Percentiles rank a stretch among this genome's conserved stretches.
Evolutionary conservation across 2,797 vertebrate genomes (phyloP).

Genomic region (Bucorvus abyssinicus): DNA sequence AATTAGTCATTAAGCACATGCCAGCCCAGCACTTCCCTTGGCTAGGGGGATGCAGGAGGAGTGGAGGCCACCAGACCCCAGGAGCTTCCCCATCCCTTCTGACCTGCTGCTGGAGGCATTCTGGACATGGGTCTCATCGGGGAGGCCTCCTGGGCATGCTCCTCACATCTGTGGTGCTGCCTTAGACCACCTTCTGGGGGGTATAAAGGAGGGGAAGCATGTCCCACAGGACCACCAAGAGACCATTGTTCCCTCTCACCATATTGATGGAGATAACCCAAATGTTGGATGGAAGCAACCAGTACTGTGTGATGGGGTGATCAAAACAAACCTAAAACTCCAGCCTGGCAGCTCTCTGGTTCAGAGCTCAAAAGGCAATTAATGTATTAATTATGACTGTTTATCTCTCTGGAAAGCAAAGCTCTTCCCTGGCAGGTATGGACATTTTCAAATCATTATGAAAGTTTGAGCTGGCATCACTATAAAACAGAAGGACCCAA

Average conservation of each 20-base stretch:
- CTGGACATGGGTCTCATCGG: fast-evolving
- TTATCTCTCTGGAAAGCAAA: constrained; percentile 21
- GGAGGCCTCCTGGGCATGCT: neutral
- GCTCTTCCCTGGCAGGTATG: neutral
- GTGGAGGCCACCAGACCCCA: fast-evolving
- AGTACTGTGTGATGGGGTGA: neutral
- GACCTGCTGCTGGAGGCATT: fast-evolving
- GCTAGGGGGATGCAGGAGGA: neutral
- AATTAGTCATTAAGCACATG: neutral
- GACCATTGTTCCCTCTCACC: fast-evolving
- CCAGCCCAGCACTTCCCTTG: neutral
- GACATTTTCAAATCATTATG: neutral
- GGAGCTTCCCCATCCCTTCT: neutral
- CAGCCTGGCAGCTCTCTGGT: neutral
- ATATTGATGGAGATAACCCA: fast-evolving
- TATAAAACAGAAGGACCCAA: neutral
- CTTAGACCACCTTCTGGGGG: neutral
- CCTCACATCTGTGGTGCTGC: fast-evolving
- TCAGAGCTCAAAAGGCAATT: neutral
- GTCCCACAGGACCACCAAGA: neutral
- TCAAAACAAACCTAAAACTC: neutral
- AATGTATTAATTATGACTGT: constrained; percentile 32
- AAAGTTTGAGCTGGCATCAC: neutral
- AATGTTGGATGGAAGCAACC: neutral
- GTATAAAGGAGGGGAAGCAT: fast-evolving